Percentiles rank a stretch among this genome's conserved stretches.
phyloP scores from a whole-genome alignment of 2,888 invertebrate genomes.

The Ephialtes manifestator region DNA sequence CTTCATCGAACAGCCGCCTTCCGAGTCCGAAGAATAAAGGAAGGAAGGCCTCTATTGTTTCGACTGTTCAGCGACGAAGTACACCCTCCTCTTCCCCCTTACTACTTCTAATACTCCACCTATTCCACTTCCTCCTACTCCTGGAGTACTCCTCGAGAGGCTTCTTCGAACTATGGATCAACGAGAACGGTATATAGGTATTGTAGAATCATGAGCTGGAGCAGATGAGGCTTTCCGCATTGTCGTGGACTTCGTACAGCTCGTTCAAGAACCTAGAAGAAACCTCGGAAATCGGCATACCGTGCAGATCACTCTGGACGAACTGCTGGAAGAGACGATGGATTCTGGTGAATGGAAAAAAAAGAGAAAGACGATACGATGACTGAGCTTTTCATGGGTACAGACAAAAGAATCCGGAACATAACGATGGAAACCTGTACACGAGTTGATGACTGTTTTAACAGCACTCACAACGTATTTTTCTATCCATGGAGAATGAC shows the following conservation, averaged over 20 bases:
- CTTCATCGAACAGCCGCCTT: constrained; percentile 50
- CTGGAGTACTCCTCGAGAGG: constrained; percentile 34
- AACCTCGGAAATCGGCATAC: neutral
- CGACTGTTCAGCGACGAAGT: constrained; percentile 61
- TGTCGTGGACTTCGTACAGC: neutral
- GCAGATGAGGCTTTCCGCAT: constrained; percentile 23
- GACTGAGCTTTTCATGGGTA: neutral
- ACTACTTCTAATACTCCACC: constrained; percentile 8
- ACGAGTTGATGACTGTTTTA: neutral
- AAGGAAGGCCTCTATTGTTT: constrained; percentile 71
- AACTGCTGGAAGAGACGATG: neutral
- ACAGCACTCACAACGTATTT: neutral
- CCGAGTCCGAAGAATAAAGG: constrained; percentile 60
- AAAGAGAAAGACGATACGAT: neutral
- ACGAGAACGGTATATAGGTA: neutral
- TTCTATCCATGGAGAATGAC: neutral
- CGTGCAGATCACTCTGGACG: neutral
- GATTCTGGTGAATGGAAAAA: neutral
- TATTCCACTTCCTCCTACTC: constrained; percentile 22
- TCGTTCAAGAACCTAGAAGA: constrained; percentile 11
- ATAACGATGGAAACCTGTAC: neutral
- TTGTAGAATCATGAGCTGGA: neutral
- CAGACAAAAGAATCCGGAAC: neutral
- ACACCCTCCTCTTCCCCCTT: constrained; percentile 29
- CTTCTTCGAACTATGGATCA: constrained; percentile 21